Conservation (phyloP, 2,888 invertebrate genomes). For the Hirtodrosophila cameraria region DNA sequence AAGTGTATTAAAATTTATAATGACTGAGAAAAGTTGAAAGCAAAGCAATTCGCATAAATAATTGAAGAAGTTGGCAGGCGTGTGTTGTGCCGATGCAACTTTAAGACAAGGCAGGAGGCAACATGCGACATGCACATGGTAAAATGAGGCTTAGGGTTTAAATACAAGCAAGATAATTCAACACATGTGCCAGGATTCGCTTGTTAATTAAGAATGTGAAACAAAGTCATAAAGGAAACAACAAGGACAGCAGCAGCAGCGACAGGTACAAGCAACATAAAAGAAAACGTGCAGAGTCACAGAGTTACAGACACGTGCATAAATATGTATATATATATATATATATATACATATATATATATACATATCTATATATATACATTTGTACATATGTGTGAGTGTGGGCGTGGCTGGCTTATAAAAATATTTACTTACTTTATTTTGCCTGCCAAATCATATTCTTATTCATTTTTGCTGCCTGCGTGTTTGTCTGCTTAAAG, state of each 20-base stretch:
- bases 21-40: conserved; percentile 24
- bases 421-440: conserved; percentile 42
- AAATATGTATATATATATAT: conserved; percentile 7
- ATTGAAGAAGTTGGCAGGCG: conserved; percentile 38
- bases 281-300: conserved; percentile 28
- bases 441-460: conserved; percentile 37
- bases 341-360: background rate
- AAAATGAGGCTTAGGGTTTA: conserved; percentile 57
- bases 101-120: conserved; percentile 35
- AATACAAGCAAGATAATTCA: conserved; percentile 61
- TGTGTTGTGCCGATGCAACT: conserved; percentile 21
- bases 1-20: conserved; percentile 21
- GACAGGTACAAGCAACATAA: conserved; percentile 45
- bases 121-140: conserved; percentile 43
- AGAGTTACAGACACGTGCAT: conserved; percentile 16
- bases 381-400: background rate
- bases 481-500: conserved; percentile 27
- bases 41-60: conserved; percentile 34
- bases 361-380: background rate
- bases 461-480: conserved; percentile 17
- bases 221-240: conserved; percentile 75
- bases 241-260: conserved; percentile 20
- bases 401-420: conserved; percentile 36
- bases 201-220: conserved; percentile 78
- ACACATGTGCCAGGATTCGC: conserved; percentile 57